Evolutionary conservation across 2,113 vertebrate genomes (phyloP).

Genomic region (Dasyornis broadbenti): DNA sequence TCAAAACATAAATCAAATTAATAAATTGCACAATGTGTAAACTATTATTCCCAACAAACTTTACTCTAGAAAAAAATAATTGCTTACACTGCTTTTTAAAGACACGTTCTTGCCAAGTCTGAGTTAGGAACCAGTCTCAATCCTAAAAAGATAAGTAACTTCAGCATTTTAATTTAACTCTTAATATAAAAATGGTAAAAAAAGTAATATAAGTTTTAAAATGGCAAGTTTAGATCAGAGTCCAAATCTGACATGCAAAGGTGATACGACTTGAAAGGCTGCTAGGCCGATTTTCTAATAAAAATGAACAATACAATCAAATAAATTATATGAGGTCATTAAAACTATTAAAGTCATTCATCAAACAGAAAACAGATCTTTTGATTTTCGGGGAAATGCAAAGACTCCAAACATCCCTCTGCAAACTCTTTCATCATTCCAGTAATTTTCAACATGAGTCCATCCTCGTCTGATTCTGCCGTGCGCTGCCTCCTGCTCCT

Average conservation of each 20-base stretch:
- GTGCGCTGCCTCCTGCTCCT: not conserved
- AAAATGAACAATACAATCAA: slow-evolving; percentile 29
- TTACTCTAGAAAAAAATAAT: not conserved
- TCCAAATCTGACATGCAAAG: not conserved
- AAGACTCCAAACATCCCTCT: slow-evolving; percentile 8
- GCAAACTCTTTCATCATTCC: slow-evolving; percentile 46
- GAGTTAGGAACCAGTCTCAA: not conserved
- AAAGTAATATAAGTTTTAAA: not conserved
- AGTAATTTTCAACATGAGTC: slow-evolving; percentile 29
- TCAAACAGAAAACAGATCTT: slow-evolving; percentile 42
- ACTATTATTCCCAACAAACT: not conserved
- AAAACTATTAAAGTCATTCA: slow-evolving; percentile 41
- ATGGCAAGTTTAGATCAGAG: not conserved
- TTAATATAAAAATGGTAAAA: not conserved
- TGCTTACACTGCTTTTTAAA: slow-evolving; percentile 22
- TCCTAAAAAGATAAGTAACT: not conserved
- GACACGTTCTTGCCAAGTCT: not conserved
- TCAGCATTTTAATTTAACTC: not conserved
- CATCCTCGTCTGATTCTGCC: not conserved
- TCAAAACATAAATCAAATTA: slow-evolving; percentile 20
- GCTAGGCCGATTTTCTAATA: not conserved
- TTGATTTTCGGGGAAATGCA: not conserved
- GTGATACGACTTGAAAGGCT: not conserved
- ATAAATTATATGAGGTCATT: slow-evolving; percentile 47
- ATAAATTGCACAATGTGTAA: slow-evolving; percentile 20